phyloP scores from a whole-genome alignment of 64 coral and sea anemone species.

The Montipora efflorescens region DNA sequence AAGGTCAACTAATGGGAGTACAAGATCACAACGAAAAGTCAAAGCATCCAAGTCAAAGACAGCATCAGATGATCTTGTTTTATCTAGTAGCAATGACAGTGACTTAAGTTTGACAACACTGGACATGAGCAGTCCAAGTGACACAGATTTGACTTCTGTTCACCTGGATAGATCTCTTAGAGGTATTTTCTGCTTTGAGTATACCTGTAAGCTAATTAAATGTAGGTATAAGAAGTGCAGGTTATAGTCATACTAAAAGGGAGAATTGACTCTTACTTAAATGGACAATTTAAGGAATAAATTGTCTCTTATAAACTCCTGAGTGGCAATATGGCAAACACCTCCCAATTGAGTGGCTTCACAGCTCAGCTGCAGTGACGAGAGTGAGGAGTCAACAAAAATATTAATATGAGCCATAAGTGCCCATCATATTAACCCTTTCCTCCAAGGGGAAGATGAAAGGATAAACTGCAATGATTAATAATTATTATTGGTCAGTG shows the following conservation, averaged over 20 bases:
- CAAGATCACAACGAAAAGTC: neutral
- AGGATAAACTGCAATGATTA: too few relatives aligned
- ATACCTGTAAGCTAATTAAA: too few relatives aligned
- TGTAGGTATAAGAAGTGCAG: neutral
- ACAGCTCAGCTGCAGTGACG: too few relatives aligned
- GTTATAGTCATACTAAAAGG: neutral
- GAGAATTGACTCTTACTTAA: neutral
- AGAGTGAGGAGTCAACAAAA: too few relatives aligned
- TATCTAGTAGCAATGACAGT: slow-evolving; percentile 33
- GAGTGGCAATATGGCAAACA: too few relatives aligned
- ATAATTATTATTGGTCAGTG: too few relatives aligned
- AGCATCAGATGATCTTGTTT: slow-evolving; percentile 21
- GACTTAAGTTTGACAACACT: slow-evolving; percentile 52
- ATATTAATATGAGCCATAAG: neutral
- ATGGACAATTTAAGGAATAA: too few relatives aligned
- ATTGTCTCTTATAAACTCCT: too few relatives aligned
- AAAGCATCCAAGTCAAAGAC: neutral
- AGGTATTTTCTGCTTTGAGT: neutral
- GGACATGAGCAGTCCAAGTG: slow-evolving; percentile 48
- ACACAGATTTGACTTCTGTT: slow-evolving; percentile 43
- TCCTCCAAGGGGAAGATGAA: too few relatives aligned
- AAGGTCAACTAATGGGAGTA: slow-evolving; percentile 5
- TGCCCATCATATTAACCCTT: neutral
- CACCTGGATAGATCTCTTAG: slow-evolving; percentile 27
- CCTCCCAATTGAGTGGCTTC: too few relatives aligned